phyloP scores from a whole-genome alignment of 2,113 vertebrate genomes.

The Edolisoma coerulescens region DNA sequence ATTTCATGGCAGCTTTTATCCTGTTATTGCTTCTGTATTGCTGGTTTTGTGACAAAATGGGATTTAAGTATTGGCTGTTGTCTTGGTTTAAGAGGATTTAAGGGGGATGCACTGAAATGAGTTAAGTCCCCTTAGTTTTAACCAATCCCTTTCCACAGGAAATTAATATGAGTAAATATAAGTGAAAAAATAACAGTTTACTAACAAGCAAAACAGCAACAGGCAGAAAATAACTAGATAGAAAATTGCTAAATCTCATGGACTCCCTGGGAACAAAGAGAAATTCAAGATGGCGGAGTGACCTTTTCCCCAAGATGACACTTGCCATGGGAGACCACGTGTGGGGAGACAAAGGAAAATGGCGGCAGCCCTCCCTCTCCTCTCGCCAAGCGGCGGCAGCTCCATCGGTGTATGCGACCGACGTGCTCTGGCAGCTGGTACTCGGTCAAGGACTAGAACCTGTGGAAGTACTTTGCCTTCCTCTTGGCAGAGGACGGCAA shows the following conservation, averaged over 20 bases:
- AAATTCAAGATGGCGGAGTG: not conserved
- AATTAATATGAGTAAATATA: not conserved
- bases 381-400: too few relatives aligned
- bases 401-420: accelerated
- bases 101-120: not conserved
- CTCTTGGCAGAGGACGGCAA: not conserved
- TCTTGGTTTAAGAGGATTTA: not conserved
- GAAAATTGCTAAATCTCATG: not conserved
- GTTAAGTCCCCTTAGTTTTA: not conserved
- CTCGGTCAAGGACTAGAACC: not conserved
- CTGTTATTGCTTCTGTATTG: not conserved
- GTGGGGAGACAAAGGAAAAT: not conserved
- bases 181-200: not conserved
- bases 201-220: not conserved
- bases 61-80: not conserved
- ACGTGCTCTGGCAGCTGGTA: accelerated
- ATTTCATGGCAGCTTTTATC: not conserved
- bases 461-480: not conserved
- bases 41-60: not conserved
- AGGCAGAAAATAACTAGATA: not conserved
- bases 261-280: not conserved
- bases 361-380: not conserved
- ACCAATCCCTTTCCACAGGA: not conserved
- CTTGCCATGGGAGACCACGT: accelerated
- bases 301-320: not conserved